These are phyloP conservation scores for Sus cebifrons DNA, from an alignment of 2,797 vertebrate species.

Conservation along the genomic window DNA sequence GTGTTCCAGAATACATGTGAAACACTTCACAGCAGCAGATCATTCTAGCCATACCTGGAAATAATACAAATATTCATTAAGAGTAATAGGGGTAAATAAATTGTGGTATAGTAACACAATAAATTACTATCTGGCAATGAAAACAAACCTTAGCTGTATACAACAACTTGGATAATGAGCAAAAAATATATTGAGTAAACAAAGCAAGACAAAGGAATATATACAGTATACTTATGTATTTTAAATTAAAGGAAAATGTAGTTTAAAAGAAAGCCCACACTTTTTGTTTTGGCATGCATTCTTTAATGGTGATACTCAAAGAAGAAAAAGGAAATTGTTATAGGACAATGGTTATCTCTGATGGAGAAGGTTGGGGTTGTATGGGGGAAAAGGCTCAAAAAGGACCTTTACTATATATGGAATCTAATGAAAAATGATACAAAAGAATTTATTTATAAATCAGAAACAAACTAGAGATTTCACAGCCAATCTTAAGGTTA, in stretches of 20 bases:
- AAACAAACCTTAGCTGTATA: constrained; percentile 30
- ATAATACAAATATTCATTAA: constrained; percentile 13
- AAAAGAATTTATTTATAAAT: too few species aligned
- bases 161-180: neutral
- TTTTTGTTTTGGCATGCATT: neutral
- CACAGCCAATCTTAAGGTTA: too few species aligned
- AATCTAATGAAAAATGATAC: too few species aligned
- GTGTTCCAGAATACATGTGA: neutral
- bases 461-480: too few species aligned
- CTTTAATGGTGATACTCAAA: neutral
- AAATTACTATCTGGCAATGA: constrained; percentile 16
- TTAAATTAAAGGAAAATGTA: neutral
- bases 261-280: neutral
- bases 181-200: neutral
- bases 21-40: neutral
- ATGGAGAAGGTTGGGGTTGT: neutral
- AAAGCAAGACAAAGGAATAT: neutral
- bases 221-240: neutral
- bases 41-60: constrained; percentile 33
- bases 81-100: constrained; percentile 9
- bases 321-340: neutral
- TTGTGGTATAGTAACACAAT: neutral
- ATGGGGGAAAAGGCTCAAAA: neutral
- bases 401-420: too few species aligned
- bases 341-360: neutral